Percentiles rank a stretch among this genome's conserved stretches.
These are phyloP conservation scores for Thereva nobilitata DNA, from an alignment of 2,888 invertebrate species.

Conservation along the genomic window DNA sequence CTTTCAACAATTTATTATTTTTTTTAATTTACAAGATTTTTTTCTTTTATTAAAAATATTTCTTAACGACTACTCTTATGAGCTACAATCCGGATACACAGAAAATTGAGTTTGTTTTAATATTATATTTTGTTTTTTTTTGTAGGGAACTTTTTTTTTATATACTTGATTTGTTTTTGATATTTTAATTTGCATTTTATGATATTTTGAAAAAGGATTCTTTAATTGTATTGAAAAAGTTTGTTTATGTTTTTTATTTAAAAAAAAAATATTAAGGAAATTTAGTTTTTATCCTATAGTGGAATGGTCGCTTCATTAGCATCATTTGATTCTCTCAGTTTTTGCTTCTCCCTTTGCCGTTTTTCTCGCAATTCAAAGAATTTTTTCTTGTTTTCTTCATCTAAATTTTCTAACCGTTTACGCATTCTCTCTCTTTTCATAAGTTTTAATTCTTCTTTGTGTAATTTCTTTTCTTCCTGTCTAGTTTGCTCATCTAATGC, in stretches of 20 bases:
- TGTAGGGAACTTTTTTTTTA: slow-evolving; percentile 26
- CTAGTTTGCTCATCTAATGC: slow-evolving; percentile 35
- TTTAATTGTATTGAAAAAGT: too few species aligned
- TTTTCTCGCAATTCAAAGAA: slow-evolving; percentile 52
- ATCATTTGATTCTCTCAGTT: background rate
- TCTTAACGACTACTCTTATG: slow-evolving; percentile 17
- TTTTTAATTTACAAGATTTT: slow-evolving; percentile 1
- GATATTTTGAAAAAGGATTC: too few species aligned
- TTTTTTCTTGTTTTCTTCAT: slow-evolving; percentile 51
- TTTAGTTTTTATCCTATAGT: slow-evolving; percentile 35
- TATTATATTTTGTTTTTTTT: too few species aligned
- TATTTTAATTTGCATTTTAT: background rate
- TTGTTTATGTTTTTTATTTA: too few species aligned
- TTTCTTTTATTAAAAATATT: background rate
- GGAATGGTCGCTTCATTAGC: slow-evolving; percentile 44
- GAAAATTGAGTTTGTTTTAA: background rate
- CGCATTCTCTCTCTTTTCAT: slow-evolving; percentile 45
- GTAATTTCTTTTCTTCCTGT: slow-evolving; percentile 4
- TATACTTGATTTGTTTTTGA: slow-evolving; percentile 2
- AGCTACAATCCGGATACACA: slow-evolving; percentile 19
- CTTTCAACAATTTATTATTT: too few species aligned
- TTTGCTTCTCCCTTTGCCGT: slow-evolving; percentile 47
- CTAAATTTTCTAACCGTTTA: slow-evolving; percentile 49
- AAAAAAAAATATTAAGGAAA: too few species aligned
- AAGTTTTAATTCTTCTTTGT: slow-evolving; percentile 46